phyloP scores from a whole-genome alignment of 2,888 invertebrate genomes.

The Callosobruchus maculatus region DNA sequence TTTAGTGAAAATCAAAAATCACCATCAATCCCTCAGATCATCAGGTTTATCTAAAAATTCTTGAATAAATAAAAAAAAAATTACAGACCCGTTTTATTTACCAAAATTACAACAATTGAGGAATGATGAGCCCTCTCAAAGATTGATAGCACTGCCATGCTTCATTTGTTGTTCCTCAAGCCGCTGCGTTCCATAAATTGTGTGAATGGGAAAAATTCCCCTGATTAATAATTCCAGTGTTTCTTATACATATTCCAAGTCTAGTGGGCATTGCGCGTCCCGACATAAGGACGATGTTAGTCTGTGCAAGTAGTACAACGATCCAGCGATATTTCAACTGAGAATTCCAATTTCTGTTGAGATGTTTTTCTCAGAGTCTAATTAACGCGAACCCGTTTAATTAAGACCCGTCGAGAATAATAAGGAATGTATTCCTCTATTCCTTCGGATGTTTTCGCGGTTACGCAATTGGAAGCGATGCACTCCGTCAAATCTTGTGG shows the following conservation, averaged over 20 bases:
- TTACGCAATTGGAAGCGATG: too few relatives aligned
- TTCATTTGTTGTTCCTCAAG: neutral
- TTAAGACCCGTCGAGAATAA: neutral
- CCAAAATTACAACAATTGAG: neutral
- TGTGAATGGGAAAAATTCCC: neutral
- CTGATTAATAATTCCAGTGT: neutral
- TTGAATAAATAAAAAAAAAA: too few relatives aligned
- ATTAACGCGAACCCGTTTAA: neutral
- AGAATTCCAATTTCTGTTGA: neutral
- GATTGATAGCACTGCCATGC: neutral
- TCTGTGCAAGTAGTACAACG: neutral
- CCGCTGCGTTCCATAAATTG: neutral
- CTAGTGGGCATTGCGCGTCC: neutral
- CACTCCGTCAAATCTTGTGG: too few relatives aligned
- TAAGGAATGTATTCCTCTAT: neutral
- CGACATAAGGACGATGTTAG: neutral
- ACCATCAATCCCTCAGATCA: too few relatives aligned
- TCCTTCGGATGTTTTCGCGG: neutral
- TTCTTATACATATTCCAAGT: neutral
- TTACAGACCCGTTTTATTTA: neutral
- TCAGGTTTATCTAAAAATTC: too few relatives aligned
- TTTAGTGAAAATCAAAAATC: too few relatives aligned
- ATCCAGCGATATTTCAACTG: neutral
- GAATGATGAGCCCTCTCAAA: neutral
- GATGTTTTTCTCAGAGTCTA: neutral